Conservation (phyloP, 1,140 invertebrate species). For the Anthonomus grandis region DNA sequence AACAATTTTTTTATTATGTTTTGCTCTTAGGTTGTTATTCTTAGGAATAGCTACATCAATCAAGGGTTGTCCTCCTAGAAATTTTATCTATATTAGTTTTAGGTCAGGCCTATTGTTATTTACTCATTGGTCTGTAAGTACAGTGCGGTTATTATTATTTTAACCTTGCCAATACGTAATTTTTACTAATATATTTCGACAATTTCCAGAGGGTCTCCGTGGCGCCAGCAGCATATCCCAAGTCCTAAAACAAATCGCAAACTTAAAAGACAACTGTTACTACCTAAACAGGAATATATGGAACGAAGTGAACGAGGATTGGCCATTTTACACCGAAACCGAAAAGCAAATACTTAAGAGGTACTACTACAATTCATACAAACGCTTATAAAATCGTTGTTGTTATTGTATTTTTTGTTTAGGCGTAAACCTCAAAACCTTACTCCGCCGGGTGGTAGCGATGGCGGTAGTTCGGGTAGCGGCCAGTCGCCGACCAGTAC, state of each 20-base stretch:
- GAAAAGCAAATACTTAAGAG: slow-evolving; percentile 83
- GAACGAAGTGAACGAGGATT: slow-evolving; percentile 91
- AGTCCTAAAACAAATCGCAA: slow-evolving; percentile 75
- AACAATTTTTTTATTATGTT: no score
- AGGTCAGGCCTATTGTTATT: no score
- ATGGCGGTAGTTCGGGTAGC: slow-evolving; percentile 66
- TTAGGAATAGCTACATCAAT: no score
- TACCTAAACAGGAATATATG: slow-evolving; percentile 79
- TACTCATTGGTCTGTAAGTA: no score
- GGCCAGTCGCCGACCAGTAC: slow-evolving; percentile 69
- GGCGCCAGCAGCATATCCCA: slow-evolving; percentile 71
- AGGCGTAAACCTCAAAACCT: slow-evolving; percentile 85
- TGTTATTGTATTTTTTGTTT: slow-evolving; percentile 30
- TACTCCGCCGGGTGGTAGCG: slow-evolving; percentile 80
- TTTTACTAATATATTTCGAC: slow-evolving; percentile 4
- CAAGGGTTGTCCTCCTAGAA: no score
- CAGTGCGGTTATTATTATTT: no score
- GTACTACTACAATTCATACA: slow-evolving; percentile 45
- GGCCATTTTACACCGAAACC: slow-evolving; percentile 88
- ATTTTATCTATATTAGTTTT: no score
- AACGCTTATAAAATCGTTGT: neutral
- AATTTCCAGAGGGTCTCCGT: slow-evolving; percentile 76
- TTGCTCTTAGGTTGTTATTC: no score
- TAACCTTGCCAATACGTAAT: no score
- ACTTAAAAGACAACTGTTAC: slow-evolving; percentile 82